These are phyloP conservation scores for Chymomyza fuscimana DNA, from an alignment of 2,888 invertebrate species.

Conservation along the genomic window DNA sequence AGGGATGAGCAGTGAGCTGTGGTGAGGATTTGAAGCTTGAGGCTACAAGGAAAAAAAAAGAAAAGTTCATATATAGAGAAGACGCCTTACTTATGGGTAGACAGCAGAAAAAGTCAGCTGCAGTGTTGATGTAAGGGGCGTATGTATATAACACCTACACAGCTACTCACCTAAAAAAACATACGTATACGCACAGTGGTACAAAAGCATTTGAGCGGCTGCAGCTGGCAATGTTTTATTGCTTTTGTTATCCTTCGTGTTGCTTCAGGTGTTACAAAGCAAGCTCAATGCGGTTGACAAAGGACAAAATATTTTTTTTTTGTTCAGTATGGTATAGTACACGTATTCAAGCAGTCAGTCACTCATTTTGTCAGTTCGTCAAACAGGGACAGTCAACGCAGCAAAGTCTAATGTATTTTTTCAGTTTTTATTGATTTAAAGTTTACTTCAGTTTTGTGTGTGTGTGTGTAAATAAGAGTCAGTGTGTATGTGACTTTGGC, in stretches of 20 bases:
- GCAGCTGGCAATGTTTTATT: constrained; percentile 8
- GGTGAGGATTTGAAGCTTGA: constrained; percentile 9
- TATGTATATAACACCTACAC: not conserved
- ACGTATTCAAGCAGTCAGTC: not conserved
- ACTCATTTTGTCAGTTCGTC: constrained; percentile 10
- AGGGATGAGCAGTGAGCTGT: constrained; percentile 1
- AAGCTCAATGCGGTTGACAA: constrained; percentile 70
- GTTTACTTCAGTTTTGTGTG: constrained; percentile 47
- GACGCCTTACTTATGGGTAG: not conserved
- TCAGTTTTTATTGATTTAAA: constrained; percentile 65
- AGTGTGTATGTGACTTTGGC: constrained; percentile 26
- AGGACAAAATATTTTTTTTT: constrained; percentile 57
- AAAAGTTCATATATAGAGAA: not conserved
- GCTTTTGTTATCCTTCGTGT: constrained; percentile 23
- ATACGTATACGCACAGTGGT: constrained; percentile 21
- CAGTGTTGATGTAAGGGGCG: not conserved
- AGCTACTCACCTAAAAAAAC: not conserved
- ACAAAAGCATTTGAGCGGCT: constrained; percentile 35
- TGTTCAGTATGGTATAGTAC: not conserved
- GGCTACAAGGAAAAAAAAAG: not conserved
- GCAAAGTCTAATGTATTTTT: not conserved
- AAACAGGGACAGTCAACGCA: not conserved
- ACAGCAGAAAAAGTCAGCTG: not conserved
- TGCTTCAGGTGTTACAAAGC: constrained; percentile 43
- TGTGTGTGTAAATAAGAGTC: constrained; percentile 32